Percentiles rank a stretch among this genome's conserved stretches.
phyloP scores from a whole-genome alignment of 2,113 vertebrate species.

The Ctenodactylus gundi region DNA sequence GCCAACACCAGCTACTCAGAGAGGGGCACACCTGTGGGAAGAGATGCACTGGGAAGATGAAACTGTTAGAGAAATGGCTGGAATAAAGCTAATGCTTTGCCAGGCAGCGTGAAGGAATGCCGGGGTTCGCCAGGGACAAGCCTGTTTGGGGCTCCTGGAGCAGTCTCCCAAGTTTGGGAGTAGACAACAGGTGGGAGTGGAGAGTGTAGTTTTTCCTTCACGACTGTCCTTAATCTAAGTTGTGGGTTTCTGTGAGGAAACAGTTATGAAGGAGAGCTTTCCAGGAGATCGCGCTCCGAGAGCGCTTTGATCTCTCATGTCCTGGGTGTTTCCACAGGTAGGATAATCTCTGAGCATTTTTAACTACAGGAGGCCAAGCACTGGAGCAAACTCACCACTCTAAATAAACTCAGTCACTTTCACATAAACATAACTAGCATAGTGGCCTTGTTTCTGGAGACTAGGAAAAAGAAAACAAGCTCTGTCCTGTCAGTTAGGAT shows the following conservation, averaged over 20 bases:
- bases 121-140: background rate
- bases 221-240: background rate
- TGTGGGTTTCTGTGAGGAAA: constrained; percentile 2
- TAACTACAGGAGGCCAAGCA: constrained; percentile 20
- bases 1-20: background rate
- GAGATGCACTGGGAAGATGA: background rate
- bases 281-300: constrained; percentile 14
- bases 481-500: constrained; percentile 32
- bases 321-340: constrained; percentile 7
- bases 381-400: constrained; percentile 64
- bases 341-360: background rate
- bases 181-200: background rate
- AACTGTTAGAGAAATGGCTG: background rate
- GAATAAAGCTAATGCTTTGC: background rate
- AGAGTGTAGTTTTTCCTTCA: background rate
- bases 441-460: background rate
- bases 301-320: constrained; percentile 26
- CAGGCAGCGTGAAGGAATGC: background rate
- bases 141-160: background rate
- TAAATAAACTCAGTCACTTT: constrained; percentile 51
- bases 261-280: constrained; percentile 4
- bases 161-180: background rate
- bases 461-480: background rate
- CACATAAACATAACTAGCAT: background rate
- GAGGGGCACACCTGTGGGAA: background rate